Evolutionary conservation across 2,888 invertebrate genomes (phyloP).

Genomic region (Alsophila aescularia): DNA sequence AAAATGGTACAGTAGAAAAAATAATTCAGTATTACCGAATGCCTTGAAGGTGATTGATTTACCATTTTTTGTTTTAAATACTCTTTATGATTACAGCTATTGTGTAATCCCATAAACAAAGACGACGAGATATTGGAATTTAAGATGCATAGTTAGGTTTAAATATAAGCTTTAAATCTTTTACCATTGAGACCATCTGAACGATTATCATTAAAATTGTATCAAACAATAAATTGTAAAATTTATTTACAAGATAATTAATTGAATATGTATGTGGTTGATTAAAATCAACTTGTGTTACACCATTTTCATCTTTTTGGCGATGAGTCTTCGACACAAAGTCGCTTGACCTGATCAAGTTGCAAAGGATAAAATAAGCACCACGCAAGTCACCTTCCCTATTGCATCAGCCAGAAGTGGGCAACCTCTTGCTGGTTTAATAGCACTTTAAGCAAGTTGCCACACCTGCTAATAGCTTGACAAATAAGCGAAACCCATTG

Average conservation of each 20-base stretch:
- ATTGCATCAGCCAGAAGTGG: constrained; percentile 79
- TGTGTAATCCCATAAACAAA: no score
- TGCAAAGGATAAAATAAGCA: constrained; percentile 59
- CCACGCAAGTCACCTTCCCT: constrained; percentile 64
- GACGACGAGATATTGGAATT: no score
- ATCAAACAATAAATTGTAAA: neutral
- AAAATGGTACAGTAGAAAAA: no score
- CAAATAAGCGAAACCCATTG: constrained; percentile 44
- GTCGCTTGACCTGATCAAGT: constrained; percentile 44
- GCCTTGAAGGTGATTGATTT: no score
- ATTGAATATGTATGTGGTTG: constrained; percentile 28
- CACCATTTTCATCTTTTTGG: constrained; percentile 50
- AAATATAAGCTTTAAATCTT: neutral
- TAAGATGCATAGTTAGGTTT: no score
- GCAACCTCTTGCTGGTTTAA: constrained; percentile 61
- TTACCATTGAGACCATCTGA: neutral
- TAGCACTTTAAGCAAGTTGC: constrained; percentile 54
- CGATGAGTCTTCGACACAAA: constrained; percentile 45
- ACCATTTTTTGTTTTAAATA: no score
- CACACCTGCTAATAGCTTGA: constrained; percentile 49
- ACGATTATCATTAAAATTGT: neutral
- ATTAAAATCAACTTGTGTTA: constrained; percentile 37
- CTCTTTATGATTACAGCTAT: no score
- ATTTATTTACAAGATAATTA: constrained; percentile 7
- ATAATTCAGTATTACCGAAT: no score